A percentile compares a stretch with the other conserved stretches of the same genome.
phyloP scores from a whole-genome alignment of 2,797 vertebrate species.

The Lagodon rhomboides region DNA sequence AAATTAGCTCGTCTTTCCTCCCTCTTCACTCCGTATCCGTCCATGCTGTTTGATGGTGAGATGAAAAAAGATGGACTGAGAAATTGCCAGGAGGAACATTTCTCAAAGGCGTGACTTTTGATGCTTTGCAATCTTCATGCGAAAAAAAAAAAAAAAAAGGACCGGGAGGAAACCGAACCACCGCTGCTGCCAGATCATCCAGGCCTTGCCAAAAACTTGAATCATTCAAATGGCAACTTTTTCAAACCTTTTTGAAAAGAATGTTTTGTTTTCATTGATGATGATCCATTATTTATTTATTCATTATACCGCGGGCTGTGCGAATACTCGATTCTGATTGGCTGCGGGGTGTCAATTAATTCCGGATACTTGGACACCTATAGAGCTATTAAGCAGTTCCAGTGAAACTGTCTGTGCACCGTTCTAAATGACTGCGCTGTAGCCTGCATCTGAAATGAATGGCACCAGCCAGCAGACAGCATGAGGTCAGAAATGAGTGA shows the following conservation, averaged over 20 bases:
- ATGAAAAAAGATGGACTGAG: conserved; percentile 65
- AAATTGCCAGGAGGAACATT: conserved; percentile 57
- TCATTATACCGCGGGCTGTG: no score
- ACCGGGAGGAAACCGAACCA: conserved; percentile 56
- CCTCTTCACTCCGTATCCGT: conserved; percentile 38
- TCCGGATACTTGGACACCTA: no score
- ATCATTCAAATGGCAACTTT: conserved; percentile 52
- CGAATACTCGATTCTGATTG: no score
- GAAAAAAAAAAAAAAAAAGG: conserved; percentile 42
- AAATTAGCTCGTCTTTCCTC: conserved; percentile 52
- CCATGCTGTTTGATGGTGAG: conserved; percentile 55
- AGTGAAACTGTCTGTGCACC: no score
- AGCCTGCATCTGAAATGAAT: no score
- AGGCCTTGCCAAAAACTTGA: conserved; percentile 34
- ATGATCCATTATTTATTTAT: conserved; percentile 6
- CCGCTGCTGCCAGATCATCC: conserved; percentile 28
- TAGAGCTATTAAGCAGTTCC: no score
- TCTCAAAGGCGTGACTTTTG: conserved; percentile 66
- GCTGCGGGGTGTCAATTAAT: no score
- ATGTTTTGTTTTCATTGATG: background rate
- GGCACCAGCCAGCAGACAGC: no score
- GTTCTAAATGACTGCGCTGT: no score
- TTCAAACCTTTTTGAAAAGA: conserved; percentile 27
- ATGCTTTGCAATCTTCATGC: conserved; percentile 66
- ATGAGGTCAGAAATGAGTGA: no score